Evolutionary conservation across 2,113 vertebrate genomes (phyloP).

Genomic region (Redunca redunca): DNA sequence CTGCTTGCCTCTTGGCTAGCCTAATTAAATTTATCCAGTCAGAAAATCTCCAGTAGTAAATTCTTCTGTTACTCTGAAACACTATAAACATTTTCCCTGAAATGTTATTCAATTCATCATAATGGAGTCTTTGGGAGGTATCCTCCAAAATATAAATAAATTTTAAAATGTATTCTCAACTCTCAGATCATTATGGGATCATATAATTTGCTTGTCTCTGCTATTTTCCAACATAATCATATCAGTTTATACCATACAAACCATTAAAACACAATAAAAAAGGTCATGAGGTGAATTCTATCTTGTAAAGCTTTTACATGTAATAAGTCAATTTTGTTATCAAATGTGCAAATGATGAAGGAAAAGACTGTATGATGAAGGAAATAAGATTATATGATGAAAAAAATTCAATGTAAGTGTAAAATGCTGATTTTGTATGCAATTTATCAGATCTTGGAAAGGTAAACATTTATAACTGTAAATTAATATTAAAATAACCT

Average conservation of each 20-base stretch:
- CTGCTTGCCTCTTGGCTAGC: background rate
- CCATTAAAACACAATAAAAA: constrained; percentile 52
- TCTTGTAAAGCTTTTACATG: constrained; percentile 24
- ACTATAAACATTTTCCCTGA: constrained; percentile 38
- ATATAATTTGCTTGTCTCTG: constrained; percentile 9
- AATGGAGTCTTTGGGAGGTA: background rate
- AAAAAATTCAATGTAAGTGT: constrained; percentile 39
- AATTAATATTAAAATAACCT: constrained; percentile 30
- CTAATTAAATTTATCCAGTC: constrained; percentile 43
- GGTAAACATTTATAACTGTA: background rate
- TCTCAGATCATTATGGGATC: constrained; percentile 23
- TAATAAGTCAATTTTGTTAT: constrained; percentile 44
- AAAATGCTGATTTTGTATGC: background rate
- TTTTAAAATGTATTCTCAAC: constrained; percentile 22
- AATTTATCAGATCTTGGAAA: background rate
- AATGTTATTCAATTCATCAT: constrained; percentile 7
- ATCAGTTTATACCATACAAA: background rate
- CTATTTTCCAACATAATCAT: constrained; percentile 39
- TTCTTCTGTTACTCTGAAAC: background rate
- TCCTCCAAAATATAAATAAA: background rate
- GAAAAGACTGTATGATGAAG: constrained; percentile 6
- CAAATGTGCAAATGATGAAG: constrained; percentile 56
- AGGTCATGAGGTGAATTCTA: constrained; percentile 26
- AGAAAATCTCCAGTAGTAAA: constrained; percentile 33
- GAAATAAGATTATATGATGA: constrained; percentile 9